phyloP scores from a whole-genome alignment of 2,888 invertebrate species.

The Zaprionus obscuricornis region DNA sequence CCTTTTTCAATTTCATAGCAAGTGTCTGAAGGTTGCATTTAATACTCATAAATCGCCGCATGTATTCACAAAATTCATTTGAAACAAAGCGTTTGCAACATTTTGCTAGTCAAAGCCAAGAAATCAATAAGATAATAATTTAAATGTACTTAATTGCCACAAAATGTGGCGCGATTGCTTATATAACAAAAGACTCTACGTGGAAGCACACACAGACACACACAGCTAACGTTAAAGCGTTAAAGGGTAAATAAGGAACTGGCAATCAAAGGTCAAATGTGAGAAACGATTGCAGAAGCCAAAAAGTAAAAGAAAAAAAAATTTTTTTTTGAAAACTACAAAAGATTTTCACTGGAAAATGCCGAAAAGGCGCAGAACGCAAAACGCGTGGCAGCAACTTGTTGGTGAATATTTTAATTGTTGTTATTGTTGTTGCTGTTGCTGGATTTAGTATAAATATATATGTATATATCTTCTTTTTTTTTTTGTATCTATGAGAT shows the following conservation, averaged over 20 bases:
- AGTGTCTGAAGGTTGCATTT: slow-evolving; percentile 26
- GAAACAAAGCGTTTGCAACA: background rate
- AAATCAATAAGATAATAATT: slow-evolving; percentile 50
- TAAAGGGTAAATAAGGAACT: slow-evolving; percentile 21
- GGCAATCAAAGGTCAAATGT: slow-evolving; percentile 7
- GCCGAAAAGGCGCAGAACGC: slow-evolving; percentile 39
- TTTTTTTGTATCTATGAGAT: slow-evolving; percentile 40
- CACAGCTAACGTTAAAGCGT: background rate
- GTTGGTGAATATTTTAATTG: slow-evolving; percentile 45
- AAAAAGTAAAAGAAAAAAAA: slow-evolving; percentile 38
- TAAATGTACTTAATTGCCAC: slow-evolving; percentile 47
- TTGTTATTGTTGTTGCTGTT: slow-evolving; percentile 28
- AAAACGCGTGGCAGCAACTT: slow-evolving; percentile 70
- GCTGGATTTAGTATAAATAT: background rate
- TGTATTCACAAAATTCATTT: background rate
- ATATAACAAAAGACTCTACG: slow-evolving; percentile 32
- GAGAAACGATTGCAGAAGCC: slow-evolving; percentile 52
- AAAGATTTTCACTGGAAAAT: slow-evolving; percentile 62
- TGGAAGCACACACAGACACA: slow-evolving; percentile 21
- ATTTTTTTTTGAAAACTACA: slow-evolving; percentile 51
- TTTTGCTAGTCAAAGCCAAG: slow-evolving; percentile 21
- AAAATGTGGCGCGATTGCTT: slow-evolving; percentile 35
- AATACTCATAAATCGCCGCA: background rate
- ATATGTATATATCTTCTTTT: slow-evolving; percentile 21
- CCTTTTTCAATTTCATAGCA: background rate